Conservation (phyloP, 2,888 invertebrate species). For the Miltochrista miniata region DNA sequence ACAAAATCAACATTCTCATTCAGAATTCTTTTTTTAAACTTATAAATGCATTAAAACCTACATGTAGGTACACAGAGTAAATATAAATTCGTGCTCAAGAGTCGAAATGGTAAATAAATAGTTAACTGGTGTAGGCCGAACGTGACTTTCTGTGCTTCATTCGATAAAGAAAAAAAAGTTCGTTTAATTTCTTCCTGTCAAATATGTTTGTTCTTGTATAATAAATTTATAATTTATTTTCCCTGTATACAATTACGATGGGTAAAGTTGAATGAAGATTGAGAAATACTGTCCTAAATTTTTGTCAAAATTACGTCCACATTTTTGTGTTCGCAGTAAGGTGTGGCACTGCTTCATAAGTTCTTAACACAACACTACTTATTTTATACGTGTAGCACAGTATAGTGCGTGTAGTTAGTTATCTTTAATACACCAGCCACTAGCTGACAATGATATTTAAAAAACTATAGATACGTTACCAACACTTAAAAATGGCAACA, state of each 20-base stretch:
- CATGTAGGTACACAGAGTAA: slow-evolving; percentile 42
- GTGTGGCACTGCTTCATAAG: too few relatives aligned
- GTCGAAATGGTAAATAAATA: slow-evolving; percentile 54
- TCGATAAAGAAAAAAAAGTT: slow-evolving; percentile 17
- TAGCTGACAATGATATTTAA: too few relatives aligned
- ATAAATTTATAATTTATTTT: slow-evolving; percentile 28
- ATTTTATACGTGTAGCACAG: too few relatives aligned
- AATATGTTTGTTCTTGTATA: slow-evolving; percentile 31
- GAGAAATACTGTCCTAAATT: too few relatives aligned
- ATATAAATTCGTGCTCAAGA: slow-evolving; percentile 63
- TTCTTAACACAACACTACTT: too few relatives aligned
- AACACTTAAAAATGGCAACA: too few relatives aligned
- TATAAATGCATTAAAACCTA: slow-evolving; percentile 65
- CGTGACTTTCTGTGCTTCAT: slow-evolving; percentile 52
- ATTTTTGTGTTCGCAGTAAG: too few relatives aligned
- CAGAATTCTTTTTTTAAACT: slow-evolving; percentile 42
- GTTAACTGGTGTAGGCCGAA: slow-evolving; percentile 51
- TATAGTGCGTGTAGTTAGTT: too few relatives aligned
- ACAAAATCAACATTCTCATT: slow-evolving; percentile 25
- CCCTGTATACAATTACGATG: neutral
- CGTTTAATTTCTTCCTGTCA: slow-evolving; percentile 32
- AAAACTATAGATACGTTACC: too few relatives aligned
- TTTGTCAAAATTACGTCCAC: too few relatives aligned
- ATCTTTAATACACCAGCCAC: too few relatives aligned
- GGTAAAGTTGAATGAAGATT: too few relatives aligned